A percentile compares a stretch with the other conserved stretches of the same genome.
Evolutionary conservation across 2,113 vertebrate species (phyloP).

Genomic region (Hypocryptadius cinnamomeus): DNA sequence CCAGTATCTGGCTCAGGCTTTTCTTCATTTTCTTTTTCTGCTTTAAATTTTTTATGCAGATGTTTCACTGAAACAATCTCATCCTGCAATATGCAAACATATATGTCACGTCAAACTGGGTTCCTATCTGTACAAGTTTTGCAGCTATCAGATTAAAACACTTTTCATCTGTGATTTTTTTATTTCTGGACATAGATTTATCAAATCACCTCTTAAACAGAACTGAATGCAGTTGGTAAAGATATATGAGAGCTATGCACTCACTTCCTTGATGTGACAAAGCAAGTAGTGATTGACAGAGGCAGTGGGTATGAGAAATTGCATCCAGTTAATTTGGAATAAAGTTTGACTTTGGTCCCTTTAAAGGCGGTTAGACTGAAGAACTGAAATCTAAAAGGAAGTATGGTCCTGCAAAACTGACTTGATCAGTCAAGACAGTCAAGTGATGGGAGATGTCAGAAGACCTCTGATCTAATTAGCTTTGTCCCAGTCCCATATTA

Average conservation of each 20-base stretch:
- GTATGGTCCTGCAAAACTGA: not conserved
- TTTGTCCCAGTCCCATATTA: not conserved
- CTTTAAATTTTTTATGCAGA: constrained; percentile 75
- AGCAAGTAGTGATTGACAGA: not conserved
- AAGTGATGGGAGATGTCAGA: not conserved
- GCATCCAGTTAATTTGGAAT: not conserved
- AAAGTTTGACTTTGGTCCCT: not conserved
- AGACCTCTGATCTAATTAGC: not conserved
- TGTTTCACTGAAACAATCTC: constrained; percentile 75
- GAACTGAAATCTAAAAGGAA: not conserved
- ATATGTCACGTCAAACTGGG: constrained; percentile 42
- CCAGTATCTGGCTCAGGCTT: constrained; percentile 72
- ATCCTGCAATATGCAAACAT: constrained; percentile 75
- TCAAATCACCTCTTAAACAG: not conserved
- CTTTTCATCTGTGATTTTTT: not conserved
- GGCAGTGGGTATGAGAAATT: not conserved
- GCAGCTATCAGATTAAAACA: not conserved
- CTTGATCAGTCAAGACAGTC: not conserved
- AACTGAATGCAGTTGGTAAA: not conserved
- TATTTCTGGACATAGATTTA: not conserved
- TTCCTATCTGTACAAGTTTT: not conserved
- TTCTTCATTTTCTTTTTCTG: constrained; percentile 78
- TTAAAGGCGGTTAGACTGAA: not conserved
- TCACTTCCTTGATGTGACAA: not conserved
- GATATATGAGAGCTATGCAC: not conserved